Conservation (phyloP, 2,113 vertebrate species). For the Xenotilapia caudafasciata region DNA sequence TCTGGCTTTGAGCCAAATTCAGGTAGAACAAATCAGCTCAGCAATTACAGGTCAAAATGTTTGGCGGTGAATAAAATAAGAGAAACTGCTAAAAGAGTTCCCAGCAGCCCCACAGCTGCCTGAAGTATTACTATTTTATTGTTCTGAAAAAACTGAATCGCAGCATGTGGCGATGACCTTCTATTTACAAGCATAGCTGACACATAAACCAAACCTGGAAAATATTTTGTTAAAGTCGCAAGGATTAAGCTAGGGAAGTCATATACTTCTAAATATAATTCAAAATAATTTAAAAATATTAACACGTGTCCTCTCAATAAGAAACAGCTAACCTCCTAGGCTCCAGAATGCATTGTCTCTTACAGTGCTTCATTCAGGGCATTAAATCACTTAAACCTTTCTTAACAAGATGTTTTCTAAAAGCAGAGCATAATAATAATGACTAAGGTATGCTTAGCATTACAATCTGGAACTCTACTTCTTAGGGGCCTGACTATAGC, state of each 20-base stretch:
- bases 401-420: background rate
- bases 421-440: background rate
- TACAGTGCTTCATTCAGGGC: background rate
- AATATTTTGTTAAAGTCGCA: background rate
- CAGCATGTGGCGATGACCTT: background rate
- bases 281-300: background rate
- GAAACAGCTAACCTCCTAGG: background rate
- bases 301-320: background rate
- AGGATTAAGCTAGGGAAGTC: background rate
- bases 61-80: background rate
- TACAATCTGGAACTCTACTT: background rate
- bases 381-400: background rate
- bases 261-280: background rate
- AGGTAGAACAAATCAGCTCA: background rate
- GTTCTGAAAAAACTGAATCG: background rate
- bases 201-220: background rate
- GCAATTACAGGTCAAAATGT: background rate
- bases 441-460: background rate
- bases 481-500: background rate
- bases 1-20: background rate
- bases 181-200: background rate
- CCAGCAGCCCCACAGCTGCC: background rate
- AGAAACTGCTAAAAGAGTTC: background rate
- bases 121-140: background rate
- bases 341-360: background rate